phyloP scores from a whole-genome alignment of 2,113 vertebrate genomes.

The Formicarius rufipectus region DNA sequence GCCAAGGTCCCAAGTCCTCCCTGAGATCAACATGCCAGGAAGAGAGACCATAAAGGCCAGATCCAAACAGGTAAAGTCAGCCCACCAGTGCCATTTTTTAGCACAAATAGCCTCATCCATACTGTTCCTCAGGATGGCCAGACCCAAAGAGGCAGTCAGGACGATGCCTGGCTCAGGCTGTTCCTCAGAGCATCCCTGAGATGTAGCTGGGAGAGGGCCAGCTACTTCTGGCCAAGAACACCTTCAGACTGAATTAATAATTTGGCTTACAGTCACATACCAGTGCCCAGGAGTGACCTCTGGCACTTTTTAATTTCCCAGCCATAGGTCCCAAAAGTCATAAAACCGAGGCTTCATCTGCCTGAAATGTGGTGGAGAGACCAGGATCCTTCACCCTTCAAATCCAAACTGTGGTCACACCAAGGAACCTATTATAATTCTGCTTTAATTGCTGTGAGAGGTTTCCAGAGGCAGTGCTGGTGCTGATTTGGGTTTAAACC shows the following conservation, averaged over 20 bases:
- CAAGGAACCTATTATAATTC: neutral
- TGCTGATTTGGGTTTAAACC: conserved; percentile 9
- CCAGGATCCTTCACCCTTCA: neutral
- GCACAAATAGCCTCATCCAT: neutral
- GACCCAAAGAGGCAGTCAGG: neutral
- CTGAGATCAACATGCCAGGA: neutral
- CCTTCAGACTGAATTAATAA: neutral
- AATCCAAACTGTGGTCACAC: neutral
- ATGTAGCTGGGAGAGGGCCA: neutral
- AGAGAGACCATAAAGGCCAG: neutral
- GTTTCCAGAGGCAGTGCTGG: conserved; percentile 26
- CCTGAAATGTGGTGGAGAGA: neutral
- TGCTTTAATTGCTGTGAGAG: conserved; percentile 54
- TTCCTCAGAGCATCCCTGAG: neutral
- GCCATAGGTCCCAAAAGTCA: neutral
- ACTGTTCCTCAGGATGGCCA: neutral
- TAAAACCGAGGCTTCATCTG: neutral
- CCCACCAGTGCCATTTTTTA: accelerated
- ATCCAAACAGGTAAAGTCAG: neutral
- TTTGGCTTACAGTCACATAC: neutral
- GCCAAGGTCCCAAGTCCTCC: neutral
- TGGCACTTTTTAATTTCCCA: neutral
- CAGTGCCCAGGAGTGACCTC: neutral
- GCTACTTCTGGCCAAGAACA: neutral
- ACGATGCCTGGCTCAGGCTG: neutral